Evolutionary conservation across 1,140 invertebrate species (phyloP), one percentile per base, ranked within the genome.

Genomic region (Aphelinus atriplicis): DNA sequence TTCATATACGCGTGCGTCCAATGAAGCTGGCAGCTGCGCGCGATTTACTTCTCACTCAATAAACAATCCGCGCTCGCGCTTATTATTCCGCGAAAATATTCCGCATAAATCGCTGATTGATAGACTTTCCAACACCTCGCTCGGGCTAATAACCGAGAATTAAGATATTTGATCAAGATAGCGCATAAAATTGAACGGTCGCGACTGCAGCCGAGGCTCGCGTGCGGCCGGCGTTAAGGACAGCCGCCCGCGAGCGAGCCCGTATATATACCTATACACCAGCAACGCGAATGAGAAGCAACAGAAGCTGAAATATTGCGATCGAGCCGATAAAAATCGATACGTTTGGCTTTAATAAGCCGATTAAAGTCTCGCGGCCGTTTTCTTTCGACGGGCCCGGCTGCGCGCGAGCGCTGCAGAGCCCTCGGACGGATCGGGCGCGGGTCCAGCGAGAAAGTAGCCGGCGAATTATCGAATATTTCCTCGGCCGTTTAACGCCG

Each of bases 381-480:
- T 71, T 63, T 71, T 64, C 58, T 53, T 71, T 26, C 26, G 26
- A 26, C 26, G 26, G 26, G 26, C 26, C 26, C 26, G 26, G 26
- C 26, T 0, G 26, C 26, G 26, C 26, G 26, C 26, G 26, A 26
- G 26, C 26, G 26, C 26, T 26, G 26, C 26, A 26, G 26, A 26
- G 26, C 26, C 26, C 26, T 26, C 26, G 26, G 26, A 26, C 26
- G 26, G 26, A 26, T 26, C 26, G 26, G 26, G 26, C 26, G 26
- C 26, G 26, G 66, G 50, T 57, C 60, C 58, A 48, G 78, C 71
- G 57, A 66, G 63, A 79, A 79, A 77, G 67, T 75, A 67, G 57
- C 69, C 26, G 67, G 75, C 71, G 58, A 79, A 81, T 80, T 78
- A 78, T 79, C 78, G 75, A 77, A 78, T 79, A 80, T 79, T 71